Percentiles rank a stretch among this genome's conserved stretches.
Evolutionary conservation across 2,888 invertebrate species (phyloP).

Genomic region (Gymnoscelis rufifasciata): DNA sequence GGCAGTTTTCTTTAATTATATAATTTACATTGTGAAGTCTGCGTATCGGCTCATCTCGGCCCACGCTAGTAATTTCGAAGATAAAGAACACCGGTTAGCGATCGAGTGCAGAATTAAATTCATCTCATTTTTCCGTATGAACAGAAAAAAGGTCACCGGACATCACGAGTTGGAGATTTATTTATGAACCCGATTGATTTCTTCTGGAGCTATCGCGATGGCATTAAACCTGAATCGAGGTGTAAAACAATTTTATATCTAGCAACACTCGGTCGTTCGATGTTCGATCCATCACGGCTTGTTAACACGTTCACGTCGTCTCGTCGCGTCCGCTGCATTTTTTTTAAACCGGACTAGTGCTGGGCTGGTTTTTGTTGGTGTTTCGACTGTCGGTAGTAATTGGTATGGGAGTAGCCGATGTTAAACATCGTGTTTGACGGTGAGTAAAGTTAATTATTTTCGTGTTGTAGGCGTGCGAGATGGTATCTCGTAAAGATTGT

Average conservation of each 20-base stretch:
- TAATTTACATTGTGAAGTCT: constrained; percentile 65
- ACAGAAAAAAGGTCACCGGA: constrained; percentile 56
- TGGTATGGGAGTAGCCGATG: constrained; percentile 75
- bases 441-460: constrained; percentile 74
- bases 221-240: not conserved
- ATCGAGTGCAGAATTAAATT: constrained; percentile 62
- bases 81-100: constrained; percentile 58
- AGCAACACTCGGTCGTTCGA: not conserved
- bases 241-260: constrained; percentile 36
- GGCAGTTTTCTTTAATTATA: constrained; percentile 72
- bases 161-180: constrained; percentile 69
- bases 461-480: constrained; percentile 72
- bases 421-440: constrained; percentile 73
- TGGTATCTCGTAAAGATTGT: constrained; percentile 61
- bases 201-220: constrained; percentile 48
- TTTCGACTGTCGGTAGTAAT: constrained; percentile 73
- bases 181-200: constrained; percentile 72
- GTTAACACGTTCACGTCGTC: constrained; percentile 63
- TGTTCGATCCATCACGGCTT: constrained; percentile 68
- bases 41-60: constrained; percentile 60
- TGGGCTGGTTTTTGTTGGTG: constrained; percentile 61
- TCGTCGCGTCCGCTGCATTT: constrained; percentile 39
- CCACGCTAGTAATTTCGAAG: constrained; percentile 65
- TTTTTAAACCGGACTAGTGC: constrained; percentile 55
- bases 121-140: constrained; percentile 38